A percentile compares a stretch with the other conserved stretches of the same genome.
phyloP scores from a whole-genome alignment of 2,888 invertebrate species.

The Galeruca laticollis region DNA sequence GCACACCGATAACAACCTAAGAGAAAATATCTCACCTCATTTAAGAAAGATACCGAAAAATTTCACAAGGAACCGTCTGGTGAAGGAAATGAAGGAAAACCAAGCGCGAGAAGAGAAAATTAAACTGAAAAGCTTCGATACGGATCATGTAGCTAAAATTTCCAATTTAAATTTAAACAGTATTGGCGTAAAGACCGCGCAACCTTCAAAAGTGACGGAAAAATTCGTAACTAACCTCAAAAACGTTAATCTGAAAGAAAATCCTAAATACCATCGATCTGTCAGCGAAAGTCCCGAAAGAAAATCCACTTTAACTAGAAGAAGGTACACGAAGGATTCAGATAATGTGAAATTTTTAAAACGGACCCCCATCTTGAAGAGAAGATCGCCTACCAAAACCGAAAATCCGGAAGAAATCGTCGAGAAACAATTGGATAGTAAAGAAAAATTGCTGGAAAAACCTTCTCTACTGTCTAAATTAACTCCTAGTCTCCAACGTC shows the following conservation, averaged over 20 bases:
- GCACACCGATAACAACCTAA: slow-evolving; percentile 52
- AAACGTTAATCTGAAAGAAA: slow-evolving; percentile 40
- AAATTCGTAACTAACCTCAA: slow-evolving; percentile 56
- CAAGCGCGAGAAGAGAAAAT: slow-evolving; percentile 37
- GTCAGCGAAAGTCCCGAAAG: slow-evolving; percentile 27
- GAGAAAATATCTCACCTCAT: slow-evolving; percentile 53
- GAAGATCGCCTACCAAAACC: slow-evolving; percentile 29
- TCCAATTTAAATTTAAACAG: slow-evolving; percentile 58
- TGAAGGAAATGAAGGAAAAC: slow-evolving; percentile 52
- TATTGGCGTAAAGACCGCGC: slow-evolving; percentile 53
- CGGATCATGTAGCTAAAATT: slow-evolving; percentile 41
- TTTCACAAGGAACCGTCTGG: slow-evolving; percentile 63
- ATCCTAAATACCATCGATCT: slow-evolving; percentile 35
- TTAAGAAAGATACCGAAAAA: slow-evolving; percentile 64
- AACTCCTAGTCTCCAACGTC: slow-evolving; percentile 43
- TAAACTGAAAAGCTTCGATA: slow-evolving; percentile 52
- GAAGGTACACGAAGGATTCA: slow-evolving; percentile 50
- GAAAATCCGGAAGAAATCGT: neutral
- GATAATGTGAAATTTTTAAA: slow-evolving; percentile 43
- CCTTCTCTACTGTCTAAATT: slow-evolving; percentile 44
- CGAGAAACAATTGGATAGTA: slow-evolving; percentile 15
- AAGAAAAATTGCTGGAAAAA: slow-evolving; percentile 31
- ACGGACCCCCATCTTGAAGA: slow-evolving; percentile 53
- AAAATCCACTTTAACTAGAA: slow-evolving; percentile 42
- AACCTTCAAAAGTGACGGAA: slow-evolving; percentile 59